Base-by-base conservation (phyloP, 2,888 invertebrate genomes). In the Trachelus tabidus region DNA sequence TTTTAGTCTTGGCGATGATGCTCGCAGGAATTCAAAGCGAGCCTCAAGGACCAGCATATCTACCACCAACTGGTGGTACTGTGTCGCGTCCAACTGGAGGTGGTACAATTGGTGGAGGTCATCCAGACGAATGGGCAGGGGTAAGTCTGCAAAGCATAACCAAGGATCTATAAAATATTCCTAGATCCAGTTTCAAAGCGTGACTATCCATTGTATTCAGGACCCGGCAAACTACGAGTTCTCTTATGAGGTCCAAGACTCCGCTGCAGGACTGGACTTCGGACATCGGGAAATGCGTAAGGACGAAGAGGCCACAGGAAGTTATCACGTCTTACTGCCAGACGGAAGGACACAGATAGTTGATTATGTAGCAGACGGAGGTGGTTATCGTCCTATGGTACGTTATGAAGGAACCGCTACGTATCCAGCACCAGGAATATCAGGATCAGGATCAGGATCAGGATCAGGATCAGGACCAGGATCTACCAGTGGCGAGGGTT, bases 251-350 rank as follows among this genome's bases (percentile, higher is more conserved):
- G 94, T 95, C 12, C 93, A 94, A 88, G 94, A 94, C 87, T 93
- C 92, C 33, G 92, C 89, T 1, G 92, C 93, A 11, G 94, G 93
- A 73, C 88, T 94, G 69, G 94, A 95, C 87, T 95, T 95, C 85
- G 95, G 94, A 0, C 95, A 95, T 88, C 93, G 93, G 75, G 94
- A 95, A 90, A 94, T 93, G 87, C 92, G 94, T 34, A 94, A 94
- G 85, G 95, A 94, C 77, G 93, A 94, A 82, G 93, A 93, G 74
- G 94, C 95, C 0, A 93, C 93, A 11, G 95, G 95, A 73, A 94
- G 94, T 69, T 95, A 95, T 90, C 94, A 94, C 89, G 94, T 94
- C 68, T 90, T 94, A 69, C 91, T 95, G 76, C 94, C 95, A 0
- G 94, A 95, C 81, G 95, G 95, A 3, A 92, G 94, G 78, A 94